Evolutionary conservation across 2,888 invertebrate genomes (phyloP).

Genomic region (Hydrotaea diabolus): DNA sequence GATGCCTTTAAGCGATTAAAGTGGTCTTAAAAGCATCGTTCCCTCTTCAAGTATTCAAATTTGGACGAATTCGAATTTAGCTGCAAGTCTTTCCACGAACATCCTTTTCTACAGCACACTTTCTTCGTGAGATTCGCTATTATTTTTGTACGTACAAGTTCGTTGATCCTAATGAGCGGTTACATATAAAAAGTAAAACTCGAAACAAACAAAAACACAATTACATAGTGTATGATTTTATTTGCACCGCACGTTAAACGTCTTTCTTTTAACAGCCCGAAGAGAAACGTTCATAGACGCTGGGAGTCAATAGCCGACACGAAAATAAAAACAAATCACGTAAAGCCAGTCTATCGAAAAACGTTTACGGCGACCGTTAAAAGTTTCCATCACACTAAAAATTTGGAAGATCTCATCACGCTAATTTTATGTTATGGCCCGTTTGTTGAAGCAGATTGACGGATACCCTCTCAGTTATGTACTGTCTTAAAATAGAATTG

Average conservation of each 20-base stretch:
- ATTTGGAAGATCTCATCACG: too few relatives aligned
- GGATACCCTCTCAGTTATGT: too few relatives aligned
- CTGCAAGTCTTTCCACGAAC: background rate
- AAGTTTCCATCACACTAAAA: too few relatives aligned
- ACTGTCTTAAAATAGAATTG: too few relatives aligned
- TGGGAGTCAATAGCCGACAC: slow-evolving; percentile 43
- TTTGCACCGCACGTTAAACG: slow-evolving; percentile 30
- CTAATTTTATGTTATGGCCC: too few relatives aligned
- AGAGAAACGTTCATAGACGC: slow-evolving; percentile 1
- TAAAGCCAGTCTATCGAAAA: too few relatives aligned
- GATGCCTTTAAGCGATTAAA: background rate
- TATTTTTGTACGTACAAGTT: slow-evolving; percentile 29
- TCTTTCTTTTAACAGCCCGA: slow-evolving; percentile 13
- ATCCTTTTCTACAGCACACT: background rate
- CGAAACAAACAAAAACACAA: slow-evolving; percentile 4
- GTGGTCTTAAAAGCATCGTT: too few relatives aligned
- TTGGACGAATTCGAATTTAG: background rate
- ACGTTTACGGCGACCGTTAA: too few relatives aligned
- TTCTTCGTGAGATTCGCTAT: background rate
- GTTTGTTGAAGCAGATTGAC: too few relatives aligned
- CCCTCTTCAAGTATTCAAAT: background rate
- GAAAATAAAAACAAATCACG: background rate
- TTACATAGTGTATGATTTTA: slow-evolving; percentile 36
- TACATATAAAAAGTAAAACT: slow-evolving; percentile 25
- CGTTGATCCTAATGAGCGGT: slow-evolving; percentile 43